Base-by-base conservation (phyloP, 1,140 invertebrate species). In the Lithobius niger region DNA sequence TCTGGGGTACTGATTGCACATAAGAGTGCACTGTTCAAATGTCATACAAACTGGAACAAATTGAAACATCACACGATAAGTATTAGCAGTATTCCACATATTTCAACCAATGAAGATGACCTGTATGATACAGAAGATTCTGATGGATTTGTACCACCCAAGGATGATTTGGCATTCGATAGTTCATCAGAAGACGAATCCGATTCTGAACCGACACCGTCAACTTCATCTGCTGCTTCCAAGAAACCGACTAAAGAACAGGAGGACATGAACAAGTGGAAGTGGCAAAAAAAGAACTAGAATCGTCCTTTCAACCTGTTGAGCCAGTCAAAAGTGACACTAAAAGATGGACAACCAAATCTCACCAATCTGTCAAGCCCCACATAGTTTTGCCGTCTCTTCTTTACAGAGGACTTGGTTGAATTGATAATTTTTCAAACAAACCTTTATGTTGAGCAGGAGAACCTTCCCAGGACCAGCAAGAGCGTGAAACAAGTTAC, bases 201-300 rank as follows among this genome's bases (percentile, higher is more conserved):
- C 18, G n/a, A 10, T 36, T 36, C 31, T 36, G 31, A n/a, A 10
- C 6, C 31, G 31, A 36, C n/a, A n/a, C 6, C 31, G 6, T 36
- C 10, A 51, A 31, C 25, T 51, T 31, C 10, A 31, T 25, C 49
- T 4, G 6, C 10, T 51, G n/a, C 6, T 31, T 6, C 49, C 10
- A 21, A 36, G 24, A 21, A 6, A 6, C 13, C 22, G 21, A 36
- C n/a, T 10, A 51, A 4, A 18, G 4, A 21, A 51, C 10, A 21
- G 10, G 21, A 27, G 10, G 21, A 51, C n/a, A 6, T 31, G n/a
- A 31, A 10, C 25, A 13, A 51, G 25, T 51, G 25, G n/a, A 51
- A 51, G 22, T 51, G 49, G 49, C 25, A 19, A 22, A 51, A 51
- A 25, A 51, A 51, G 25, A 21, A n/a, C n/a, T 51, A 26, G 49